Evolutionary conservation across 2,113 vertebrate species (phyloP), one percentile per base, ranked within the genome.

Genomic region (Coryphaenoides rupestris): DNA sequence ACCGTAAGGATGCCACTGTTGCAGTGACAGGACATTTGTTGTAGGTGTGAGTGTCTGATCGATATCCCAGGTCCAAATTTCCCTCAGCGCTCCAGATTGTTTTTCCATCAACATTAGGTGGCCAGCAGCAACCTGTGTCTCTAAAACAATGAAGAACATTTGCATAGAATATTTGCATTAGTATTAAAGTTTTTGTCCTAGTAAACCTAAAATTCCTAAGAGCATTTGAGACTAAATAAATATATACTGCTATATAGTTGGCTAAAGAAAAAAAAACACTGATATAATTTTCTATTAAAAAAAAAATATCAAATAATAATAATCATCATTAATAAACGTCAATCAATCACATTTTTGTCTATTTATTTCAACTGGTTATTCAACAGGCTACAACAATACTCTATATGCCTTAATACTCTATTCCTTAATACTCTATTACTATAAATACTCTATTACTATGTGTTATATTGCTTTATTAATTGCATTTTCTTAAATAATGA

Each of bases 21-120:
- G 87, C 66, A 0, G 84, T 86, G 9, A 89, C 68, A 0, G 91
- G 91, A 16, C 88, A 87, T 61, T 33, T 76, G 79, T 92, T 91
- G 53, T 87, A 23, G 24, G 24, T 5, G 0, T 28, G 12, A 0
- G 79, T 82, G 68, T 91, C 91, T 0, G 89, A 90, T n/a, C 91
- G 81, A 3, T 6, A 75, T 5, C 89, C 85, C 56, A 88, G 66
- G 63, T 91, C 73, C 70, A 91, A n/a, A 49, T 72, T 23, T 1
- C 79, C 74, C 0, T 12, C 0, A 21, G 73, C 19, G 0, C 33
- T 75, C 88, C 89, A 91, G 23, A 65, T 68, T 1, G 16, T 55
- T 2, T 4, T 55, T 0, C 49, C 28, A 0, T 75, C 9, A 0
- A 64, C 5, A 5, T 88, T 90, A 0, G 80, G 58, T 13, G 1